These are phyloP conservation scores for Dicycla oo DNA, from an alignment of 2,888 invertebrate genomes.

Conservation along the genomic window DNA sequence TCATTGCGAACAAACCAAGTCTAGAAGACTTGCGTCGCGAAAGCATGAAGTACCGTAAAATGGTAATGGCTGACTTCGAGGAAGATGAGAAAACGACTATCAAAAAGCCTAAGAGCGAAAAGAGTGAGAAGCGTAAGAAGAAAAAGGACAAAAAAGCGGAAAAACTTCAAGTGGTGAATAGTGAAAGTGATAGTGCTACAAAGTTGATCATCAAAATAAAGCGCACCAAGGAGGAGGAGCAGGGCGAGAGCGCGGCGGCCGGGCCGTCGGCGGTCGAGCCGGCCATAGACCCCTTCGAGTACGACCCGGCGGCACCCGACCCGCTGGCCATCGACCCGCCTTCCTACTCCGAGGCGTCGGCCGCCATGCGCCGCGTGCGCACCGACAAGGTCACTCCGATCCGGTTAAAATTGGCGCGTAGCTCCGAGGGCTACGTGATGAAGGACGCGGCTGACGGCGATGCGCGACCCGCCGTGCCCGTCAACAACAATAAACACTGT, in stretches of 20 bases:
- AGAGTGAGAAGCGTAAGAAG: constrained; percentile 82
- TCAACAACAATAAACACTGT: constrained; percentile 94
- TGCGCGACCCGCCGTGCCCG: constrained; percentile 75
- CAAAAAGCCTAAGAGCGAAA: constrained; percentile 83
- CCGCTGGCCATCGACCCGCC: constrained; percentile 83
- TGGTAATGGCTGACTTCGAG: constrained; percentile 96
- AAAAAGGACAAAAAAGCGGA: constrained; percentile 90
- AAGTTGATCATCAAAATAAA: constrained; percentile 95
- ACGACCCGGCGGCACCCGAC: constrained; percentile 86
- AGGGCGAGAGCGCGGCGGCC: not conserved
- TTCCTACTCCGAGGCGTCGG: constrained; percentile 80
- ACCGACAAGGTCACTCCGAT: constrained; percentile 94
- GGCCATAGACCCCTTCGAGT: constrained; percentile 85
- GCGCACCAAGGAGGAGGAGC: constrained; percentile 82
- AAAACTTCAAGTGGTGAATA: constrained; percentile 87
- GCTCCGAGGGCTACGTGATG: constrained; percentile 93
- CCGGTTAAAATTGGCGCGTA: constrained; percentile 95
- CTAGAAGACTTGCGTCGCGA: constrained; percentile 95
- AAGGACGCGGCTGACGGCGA: constrained; percentile 80
- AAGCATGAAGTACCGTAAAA: constrained; percentile 96
- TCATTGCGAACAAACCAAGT: constrained; percentile 91
- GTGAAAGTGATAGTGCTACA: constrained; percentile 91
- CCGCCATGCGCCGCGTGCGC: constrained; percentile 90
- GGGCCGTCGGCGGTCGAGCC: constrained; percentile 74
- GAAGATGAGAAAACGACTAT: constrained; percentile 91